Evolutionary conservation across 1,140 invertebrate genomes (phyloP), one percentile per base, ranked within the genome.

Genomic region (Eufriesea mexicana): DNA sequence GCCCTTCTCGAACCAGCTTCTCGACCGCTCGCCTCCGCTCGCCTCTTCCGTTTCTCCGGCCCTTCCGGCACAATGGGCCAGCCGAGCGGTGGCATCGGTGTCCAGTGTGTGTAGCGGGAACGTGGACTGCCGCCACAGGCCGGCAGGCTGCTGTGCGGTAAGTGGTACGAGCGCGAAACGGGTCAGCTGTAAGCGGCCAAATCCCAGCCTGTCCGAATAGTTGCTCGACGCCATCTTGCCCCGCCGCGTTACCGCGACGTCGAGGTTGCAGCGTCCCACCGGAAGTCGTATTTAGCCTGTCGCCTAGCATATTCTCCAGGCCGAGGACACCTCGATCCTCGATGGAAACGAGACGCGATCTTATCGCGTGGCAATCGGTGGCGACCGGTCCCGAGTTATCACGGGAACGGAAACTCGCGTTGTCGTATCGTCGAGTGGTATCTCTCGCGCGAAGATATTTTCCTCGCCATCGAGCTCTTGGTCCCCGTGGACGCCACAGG

Each of bases 181-280:
- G 89, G 89, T 90, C 89, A 90, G 82, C 85, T 86, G 86, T 90
- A 74, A 86, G 89, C 86, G 81, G 77, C 54, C 79, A 83, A 88
- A 88, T 88, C 88, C 79, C 79, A 68, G 84, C 54, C 70, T 67
- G 67, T 49, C 74, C 84, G 45, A 72, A 57, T 73, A 18, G 25
- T 25, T 28, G 59, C 5, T 71, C 47, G n/a, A 5, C 61, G 47
- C 57, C 42, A 12, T 23, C 9, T 64, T 42, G 70, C 9, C 71
- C 6, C n/a, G 68, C 64, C 68, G 66, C 62, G 62, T 28, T 35
- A 2, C 25, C 28, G 14, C 16, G 6, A 0, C 28, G 16, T 64
- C 49, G 75, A 79, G 62, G 35, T 84, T 80, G 70, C 68, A 70
- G 57, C 64, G 78, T 84, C 74, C 18, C n/a, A 71, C 67, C 84